phyloP scores from a whole-genome alignment of 2,888 invertebrate genomes.

The Philereme transversata region DNA sequence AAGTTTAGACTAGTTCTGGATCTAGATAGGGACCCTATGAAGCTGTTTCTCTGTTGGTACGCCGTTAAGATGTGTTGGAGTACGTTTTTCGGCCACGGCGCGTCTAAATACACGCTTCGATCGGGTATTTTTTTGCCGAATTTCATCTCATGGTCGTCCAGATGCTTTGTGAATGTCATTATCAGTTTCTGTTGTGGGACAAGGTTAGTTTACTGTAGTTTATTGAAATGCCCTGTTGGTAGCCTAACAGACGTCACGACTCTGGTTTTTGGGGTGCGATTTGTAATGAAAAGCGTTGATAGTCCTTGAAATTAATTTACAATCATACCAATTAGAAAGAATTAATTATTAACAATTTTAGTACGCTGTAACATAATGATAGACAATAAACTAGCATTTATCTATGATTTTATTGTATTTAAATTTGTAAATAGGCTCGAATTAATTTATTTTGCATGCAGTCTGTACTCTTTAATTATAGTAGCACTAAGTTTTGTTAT shows the following conservation, averaged over 20 bases:
- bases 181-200: conserved; percentile 64
- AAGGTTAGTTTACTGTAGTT: conserved; percentile 24
- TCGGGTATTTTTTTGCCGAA: conserved; percentile 70
- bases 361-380: too few species aligned
- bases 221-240: conserved; percentile 5
- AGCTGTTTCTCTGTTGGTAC: conserved; percentile 70
- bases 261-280: conserved; percentile 6
- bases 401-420: too few species aligned
- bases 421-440: too few species aligned
- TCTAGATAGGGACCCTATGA: conserved; percentile 82
- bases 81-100: conserved; percentile 75
- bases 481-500: too few species aligned
- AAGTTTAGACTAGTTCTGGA: conserved; percentile 83
- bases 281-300: not conserved
- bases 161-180: conserved; percentile 64
- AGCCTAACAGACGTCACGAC: conserved; percentile 9
- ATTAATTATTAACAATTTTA: too few species aligned
- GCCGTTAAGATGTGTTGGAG: conserved; percentile 68
- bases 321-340: too few species aligned
- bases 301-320: not conserved
- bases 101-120: conserved; percentile 59
- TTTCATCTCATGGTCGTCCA: conserved; percentile 76
- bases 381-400: too few species aligned
- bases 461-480: too few species aligned
- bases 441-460: too few species aligned